Base-by-base conservation (phyloP, 2,797 vertebrate genomes). In the Crossoptilon crossoptilon region DNA sequence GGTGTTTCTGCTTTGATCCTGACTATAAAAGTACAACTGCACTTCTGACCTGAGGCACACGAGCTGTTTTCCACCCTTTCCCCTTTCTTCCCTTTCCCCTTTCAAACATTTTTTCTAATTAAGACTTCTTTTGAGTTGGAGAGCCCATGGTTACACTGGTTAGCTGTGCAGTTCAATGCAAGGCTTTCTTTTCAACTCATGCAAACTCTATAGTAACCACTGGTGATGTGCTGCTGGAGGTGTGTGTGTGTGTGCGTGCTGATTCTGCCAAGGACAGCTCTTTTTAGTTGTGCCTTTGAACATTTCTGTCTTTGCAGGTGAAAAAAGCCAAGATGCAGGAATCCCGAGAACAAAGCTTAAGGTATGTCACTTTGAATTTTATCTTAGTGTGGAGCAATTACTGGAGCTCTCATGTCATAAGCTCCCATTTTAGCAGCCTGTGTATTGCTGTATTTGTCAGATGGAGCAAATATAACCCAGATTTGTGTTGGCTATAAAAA, bases 271-370 rank as follows among this genome's bases (percentile, higher is more conserved):
- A 53, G 79, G 48, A 35, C 39, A 22, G 23, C 72, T 63, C 33
- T 13, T 29, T 2, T 43, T 19, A 23, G 21, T 77, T 60, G 64
- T 49, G 37, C 31, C 62, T 88, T 84, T 85, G 84, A 95, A 26
- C 12, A 2, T 58, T 69, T 96, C 93, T 97, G 21, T 94, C 93
- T 96, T 96, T 83, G 37, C 97, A 99, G 99, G 97, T 98, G 59
- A 99, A 99, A 97, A 99, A 99, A 97, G 98, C 98, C 88, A 99
- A 99, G 91, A 97, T 98, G 90, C 98, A 98, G 64, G 96, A 98
- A 43, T 96, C 97, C 39, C 97, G 97, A 96, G 98, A 99, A 48
- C 98, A 98, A 95, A 97, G 97, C 84, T 91, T 98, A 75, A 98
- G 98, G 99, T 99, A 93, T 3, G 93, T 97, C 41, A 75, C 89